A percentile compares a stretch with the other conserved stretches of the same genome.
Evolutionary conservation across 1,140 invertebrate genomes (phyloP).

Genomic region (Paralvinella palmiformis): DNA sequence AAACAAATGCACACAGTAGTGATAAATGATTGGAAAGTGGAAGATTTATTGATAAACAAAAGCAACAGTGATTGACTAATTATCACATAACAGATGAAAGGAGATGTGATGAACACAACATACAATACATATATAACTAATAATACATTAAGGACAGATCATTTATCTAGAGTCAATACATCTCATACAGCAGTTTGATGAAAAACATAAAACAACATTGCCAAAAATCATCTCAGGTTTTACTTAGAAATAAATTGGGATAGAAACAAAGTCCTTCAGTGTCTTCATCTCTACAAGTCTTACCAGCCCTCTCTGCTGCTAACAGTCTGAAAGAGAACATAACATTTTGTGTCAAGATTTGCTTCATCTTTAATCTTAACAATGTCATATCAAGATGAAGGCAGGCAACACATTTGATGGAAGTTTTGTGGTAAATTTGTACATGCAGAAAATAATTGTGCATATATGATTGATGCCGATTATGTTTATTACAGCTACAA

Average conservation of each 20-base stretch:
- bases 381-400: not conserved
- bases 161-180: not conserved
- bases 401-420: not conserved
- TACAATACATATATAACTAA: not conserved
- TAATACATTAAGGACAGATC: not conserved
- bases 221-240: not conserved
- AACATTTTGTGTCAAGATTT: not conserved
- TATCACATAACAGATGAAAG: no score
- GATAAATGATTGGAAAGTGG: no score
- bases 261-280: constrained; percentile 90
- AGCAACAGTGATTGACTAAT: no score
- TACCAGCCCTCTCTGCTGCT: constrained; percentile 73
- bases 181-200: not conserved
- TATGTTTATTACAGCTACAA: not conserved
- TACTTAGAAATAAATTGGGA: constrained; percentile 68
- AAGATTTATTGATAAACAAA: no score
- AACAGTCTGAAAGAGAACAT: constrained; percentile 55
- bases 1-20: no score
- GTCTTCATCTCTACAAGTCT: constrained; percentile 86
- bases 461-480: not conserved
- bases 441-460: not conserved
- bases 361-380: not conserved
- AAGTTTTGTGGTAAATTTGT: not conserved
- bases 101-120: no score
- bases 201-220: not conserved